These are phyloP conservation scores for Aphodius granarius DNA, from an alignment of 2,888 invertebrate genomes.

Conservation along the genomic window DNA sequence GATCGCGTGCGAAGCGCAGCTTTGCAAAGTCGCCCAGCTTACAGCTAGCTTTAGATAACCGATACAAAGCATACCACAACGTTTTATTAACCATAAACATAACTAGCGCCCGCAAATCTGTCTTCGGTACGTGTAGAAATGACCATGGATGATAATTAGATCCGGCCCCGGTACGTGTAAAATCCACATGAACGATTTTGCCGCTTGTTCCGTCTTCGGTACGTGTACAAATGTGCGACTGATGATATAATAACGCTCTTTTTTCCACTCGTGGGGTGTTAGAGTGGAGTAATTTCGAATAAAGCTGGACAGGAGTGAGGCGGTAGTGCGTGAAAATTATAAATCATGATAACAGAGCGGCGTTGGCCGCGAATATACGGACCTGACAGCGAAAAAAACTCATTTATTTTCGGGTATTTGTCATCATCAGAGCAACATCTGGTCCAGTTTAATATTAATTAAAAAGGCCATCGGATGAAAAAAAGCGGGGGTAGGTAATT, in stretches of 20 bases:
- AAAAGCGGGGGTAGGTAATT: background rate
- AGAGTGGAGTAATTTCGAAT: too few relatives aligned
- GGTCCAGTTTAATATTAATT: background rate
- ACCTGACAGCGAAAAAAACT: background rate
- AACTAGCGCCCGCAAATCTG: background rate
- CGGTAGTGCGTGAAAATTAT: background rate
- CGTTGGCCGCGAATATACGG: background rate
- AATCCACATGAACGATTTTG: background rate
- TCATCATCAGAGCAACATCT: background rate
- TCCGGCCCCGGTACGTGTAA: background rate
- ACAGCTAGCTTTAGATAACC: background rate
- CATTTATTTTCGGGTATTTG: background rate
- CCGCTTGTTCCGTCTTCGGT: background rate
- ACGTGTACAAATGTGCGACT: background rate
- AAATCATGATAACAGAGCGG: background rate
- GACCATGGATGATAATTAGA: too few relatives aligned
- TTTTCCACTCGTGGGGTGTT: background rate
- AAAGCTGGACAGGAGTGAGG: too few relatives aligned
- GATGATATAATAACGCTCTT: background rate
- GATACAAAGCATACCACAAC: background rate
- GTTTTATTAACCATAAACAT: background rate
- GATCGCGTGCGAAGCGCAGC: slow-evolving; percentile 2
- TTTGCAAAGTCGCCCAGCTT: slow-evolving; percentile 1
- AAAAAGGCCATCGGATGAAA: background rate
- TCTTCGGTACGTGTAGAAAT: background rate